Conservation (phyloP, 2,113 vertebrate genomes). For the Theristicus caerulescens region DNA sequence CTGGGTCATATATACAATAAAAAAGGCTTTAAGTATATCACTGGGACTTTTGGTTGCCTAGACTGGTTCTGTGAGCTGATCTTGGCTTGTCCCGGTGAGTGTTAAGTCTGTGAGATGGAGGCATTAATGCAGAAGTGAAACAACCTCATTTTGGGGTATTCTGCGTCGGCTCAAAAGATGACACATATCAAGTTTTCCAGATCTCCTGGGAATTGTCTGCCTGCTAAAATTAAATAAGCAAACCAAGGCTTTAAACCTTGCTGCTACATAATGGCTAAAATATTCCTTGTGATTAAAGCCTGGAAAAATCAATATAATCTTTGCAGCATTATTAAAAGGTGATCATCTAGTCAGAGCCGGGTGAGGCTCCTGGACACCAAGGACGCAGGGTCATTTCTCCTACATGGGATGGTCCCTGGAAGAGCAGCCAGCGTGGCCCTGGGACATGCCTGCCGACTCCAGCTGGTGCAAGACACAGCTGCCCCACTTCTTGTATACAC, state of each 20-base stretch:
- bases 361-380: neutral
- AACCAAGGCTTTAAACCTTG: neutral
- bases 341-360: neutral
- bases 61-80: neutral
- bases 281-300: neutral
- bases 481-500: neutral
- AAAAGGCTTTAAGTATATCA: neutral
- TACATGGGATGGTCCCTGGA: neutral
- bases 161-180: neutral
- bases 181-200: neutral
- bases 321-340: neutral
- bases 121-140: neutral
- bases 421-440: accelerated
- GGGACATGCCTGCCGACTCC: neutral
- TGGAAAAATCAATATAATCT: neutral
- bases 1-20: neutral
- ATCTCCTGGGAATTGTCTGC: slow-evolving; percentile 16
- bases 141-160: neutral
- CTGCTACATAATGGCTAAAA: neutral
- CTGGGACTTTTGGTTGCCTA: neutral
- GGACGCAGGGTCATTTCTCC: neutral
- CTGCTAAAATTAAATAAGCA: neutral
- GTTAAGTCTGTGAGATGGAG: neutral
- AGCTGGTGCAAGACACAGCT: neutral
- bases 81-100: neutral